Evolutionary conservation across 1,140 invertebrate genomes (phyloP).

Genomic region (Popillia japonica): DNA sequence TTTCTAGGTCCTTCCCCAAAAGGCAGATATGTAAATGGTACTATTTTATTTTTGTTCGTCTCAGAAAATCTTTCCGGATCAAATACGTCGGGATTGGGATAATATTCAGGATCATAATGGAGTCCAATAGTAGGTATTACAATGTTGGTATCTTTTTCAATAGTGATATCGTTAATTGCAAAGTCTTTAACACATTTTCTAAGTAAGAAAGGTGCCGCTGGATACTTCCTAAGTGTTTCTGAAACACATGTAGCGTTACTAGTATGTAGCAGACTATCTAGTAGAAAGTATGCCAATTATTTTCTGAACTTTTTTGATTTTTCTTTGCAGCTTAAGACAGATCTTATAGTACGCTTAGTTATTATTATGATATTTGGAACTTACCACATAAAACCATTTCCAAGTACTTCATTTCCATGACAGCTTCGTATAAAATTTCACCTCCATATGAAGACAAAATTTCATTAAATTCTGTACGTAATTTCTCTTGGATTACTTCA

Average conservation of each 20-base stretch:
- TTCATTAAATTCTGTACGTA: constrained; percentile 60
- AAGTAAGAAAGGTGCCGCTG: constrained; percentile 64
- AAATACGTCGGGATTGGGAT: constrained; percentile 71
- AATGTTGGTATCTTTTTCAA: constrained; percentile 63
- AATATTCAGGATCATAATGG: constrained; percentile 72
- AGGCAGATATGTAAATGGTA: constrained; percentile 54
- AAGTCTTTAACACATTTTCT: constrained; percentile 64
- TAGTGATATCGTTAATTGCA: constrained; percentile 60
- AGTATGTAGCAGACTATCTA: too few species aligned
- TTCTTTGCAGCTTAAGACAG: too few species aligned
- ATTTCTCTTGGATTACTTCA: constrained; percentile 60
- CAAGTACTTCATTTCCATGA: constrained; percentile 63
- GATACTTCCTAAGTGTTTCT: constrained; percentile 69
- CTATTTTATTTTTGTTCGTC: constrained; percentile 58
- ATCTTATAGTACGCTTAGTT: too few species aligned
- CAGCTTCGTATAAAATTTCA: constrained; percentile 65
- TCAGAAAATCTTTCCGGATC: constrained; percentile 73
- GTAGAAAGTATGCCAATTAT: too few species aligned
- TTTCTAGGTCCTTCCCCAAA: constrained; percentile 68
- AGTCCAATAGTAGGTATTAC: constrained; percentile 67
- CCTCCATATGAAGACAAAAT: constrained; percentile 59
- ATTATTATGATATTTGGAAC: neutral
- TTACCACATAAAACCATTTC: constrained; percentile 58
- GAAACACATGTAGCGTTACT: neutral
- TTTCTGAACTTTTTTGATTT: too few species aligned